A percentile compares a stretch with the other conserved stretches of the same genome.
Evolutionary conservation across 1,140 invertebrate genomes (phyloP).

Genomic region (Nebria ingens): DNA sequence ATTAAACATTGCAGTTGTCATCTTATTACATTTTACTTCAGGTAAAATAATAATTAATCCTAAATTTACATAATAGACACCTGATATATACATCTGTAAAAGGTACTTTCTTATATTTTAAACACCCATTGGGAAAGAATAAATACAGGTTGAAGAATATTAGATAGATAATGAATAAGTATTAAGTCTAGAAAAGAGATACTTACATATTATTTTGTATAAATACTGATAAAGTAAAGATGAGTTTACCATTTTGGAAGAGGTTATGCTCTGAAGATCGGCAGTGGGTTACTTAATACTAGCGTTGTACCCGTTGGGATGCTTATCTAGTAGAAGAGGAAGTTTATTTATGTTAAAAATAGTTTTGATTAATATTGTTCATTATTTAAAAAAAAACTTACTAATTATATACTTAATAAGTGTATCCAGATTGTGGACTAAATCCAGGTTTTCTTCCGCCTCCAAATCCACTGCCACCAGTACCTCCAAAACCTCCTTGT

Average conservation of each 20-base stretch:
- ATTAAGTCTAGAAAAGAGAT: no score
- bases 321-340: background rate
- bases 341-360: background rate
- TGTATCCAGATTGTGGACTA: conserved; percentile 3
- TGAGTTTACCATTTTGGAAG: background rate
- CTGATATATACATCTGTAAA: background rate
- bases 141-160: no score
- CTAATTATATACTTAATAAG: background rate
- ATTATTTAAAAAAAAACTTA: background rate
- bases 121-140: no score
- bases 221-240: no score
- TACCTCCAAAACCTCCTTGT: background rate
- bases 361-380: background rate
- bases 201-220: no score
- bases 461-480: background rate
- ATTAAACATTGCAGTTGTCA: background rate
- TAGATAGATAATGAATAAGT: no score
- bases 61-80: background rate
- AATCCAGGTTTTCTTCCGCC: background rate
- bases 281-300: background rate
- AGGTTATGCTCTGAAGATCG: background rate
- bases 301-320: background rate
- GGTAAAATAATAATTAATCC: background rate
- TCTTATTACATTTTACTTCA: background rate
- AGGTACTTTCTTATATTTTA: background rate